Conservation (phyloP, 2,888 invertebrate species). For the Macaria notata region DNA sequence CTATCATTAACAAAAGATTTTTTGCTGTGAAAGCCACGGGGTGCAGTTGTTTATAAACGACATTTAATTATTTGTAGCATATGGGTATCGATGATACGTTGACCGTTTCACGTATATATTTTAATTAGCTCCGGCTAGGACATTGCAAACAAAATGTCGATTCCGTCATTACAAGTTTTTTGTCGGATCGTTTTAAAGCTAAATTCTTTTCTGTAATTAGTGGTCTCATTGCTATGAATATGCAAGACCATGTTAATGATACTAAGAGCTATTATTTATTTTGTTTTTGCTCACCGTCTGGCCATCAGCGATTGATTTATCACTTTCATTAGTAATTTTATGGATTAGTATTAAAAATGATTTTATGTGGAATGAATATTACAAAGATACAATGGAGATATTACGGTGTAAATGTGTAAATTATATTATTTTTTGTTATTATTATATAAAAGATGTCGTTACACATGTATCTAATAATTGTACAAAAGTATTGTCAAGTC, state of each 20-base stretch:
- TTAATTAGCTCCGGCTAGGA: conserved; percentile 10
- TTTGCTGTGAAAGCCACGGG: no score
- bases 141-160: conserved; percentile 7
- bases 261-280: background rate
- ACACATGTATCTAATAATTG: no score
- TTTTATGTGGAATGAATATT: background rate
- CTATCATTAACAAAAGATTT: no score
- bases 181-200: conserved; percentile 10
- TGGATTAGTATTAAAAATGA: background rate
- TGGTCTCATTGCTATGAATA: conserved; percentile 9
- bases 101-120: background rate
- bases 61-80: no score
- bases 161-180: conserved; percentile 11
- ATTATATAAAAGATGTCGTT: no score
- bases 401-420: no score
- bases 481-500: no score
- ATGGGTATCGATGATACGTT: no score
- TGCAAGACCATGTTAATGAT: conserved; percentile 8
- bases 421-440: no score
- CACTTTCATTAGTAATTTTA: background rate
- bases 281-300: background rate
- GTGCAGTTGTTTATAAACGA: no score
- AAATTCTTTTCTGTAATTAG: conserved; percentile 20
- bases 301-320: background rate
- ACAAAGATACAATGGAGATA: no score